These are phyloP conservation scores for Calliphora vomitoria DNA, from an alignment of 2,888 invertebrate species.

Conservation along the genomic window DNA sequence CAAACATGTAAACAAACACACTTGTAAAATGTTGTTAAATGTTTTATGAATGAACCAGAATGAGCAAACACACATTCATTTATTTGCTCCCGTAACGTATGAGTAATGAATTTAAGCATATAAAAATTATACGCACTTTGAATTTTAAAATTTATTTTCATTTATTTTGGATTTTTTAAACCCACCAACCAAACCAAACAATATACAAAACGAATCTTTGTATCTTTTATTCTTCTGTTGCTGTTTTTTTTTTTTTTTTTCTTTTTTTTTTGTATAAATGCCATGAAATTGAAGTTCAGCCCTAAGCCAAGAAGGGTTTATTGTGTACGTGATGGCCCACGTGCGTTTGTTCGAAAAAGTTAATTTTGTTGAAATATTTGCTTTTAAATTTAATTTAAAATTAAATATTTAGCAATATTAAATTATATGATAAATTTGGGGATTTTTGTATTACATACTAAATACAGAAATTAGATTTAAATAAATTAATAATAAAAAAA, in stretches of 20 bases:
- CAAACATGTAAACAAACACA: constrained; percentile 17
- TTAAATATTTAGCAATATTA: background rate
- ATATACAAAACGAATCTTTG: background rate
- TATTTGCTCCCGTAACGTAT: background rate
- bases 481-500: too few species aligned
- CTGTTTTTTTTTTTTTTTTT: background rate
- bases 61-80: background rate
- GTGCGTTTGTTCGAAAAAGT: background rate
- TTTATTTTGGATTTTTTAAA: background rate
- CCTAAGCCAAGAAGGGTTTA: constrained; percentile 1
- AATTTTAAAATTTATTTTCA: constrained; percentile 30
- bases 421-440: too few species aligned
- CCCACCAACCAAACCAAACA: background rate
- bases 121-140: constrained; percentile 31
- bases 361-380: background rate
- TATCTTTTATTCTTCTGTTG: background rate
- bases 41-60: constrained; percentile 39
- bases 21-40: constrained; percentile 47
- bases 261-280: background rate
- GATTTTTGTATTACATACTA: too few species aligned
- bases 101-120: constrained; percentile 58
- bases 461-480: too few species aligned
- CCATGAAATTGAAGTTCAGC: background rate
- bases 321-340: background rate
- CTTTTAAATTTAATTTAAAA: background rate